phyloP scores from a whole-genome alignment of 2,888 invertebrate genomes.

The Scaptomyza reducta region DNA sequence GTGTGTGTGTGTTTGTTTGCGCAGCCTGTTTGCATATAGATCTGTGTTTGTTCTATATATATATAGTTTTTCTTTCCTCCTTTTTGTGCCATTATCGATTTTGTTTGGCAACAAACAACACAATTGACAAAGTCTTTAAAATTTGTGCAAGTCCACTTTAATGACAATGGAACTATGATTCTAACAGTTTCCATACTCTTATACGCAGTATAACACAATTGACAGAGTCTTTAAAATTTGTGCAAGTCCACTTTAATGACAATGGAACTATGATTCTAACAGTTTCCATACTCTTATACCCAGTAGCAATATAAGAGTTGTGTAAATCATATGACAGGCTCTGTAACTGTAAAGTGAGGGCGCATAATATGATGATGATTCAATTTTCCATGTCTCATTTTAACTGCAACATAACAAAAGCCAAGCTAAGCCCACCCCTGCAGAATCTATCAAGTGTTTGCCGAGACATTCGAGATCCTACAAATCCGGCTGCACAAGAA shows the following conservation, averaged over 20 bases:
- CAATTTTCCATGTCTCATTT: slow-evolving; percentile 1
- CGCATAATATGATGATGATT: slow-evolving; percentile 14
- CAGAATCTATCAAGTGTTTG: slow-evolving; percentile 27
- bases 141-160: slow-evolving; percentile 1
- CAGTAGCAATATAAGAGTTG: not conserved
- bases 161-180: not conserved
- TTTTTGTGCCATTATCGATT: slow-evolving; percentile 51
- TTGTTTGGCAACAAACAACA: slow-evolving; percentile 27
- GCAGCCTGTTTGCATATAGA: slow-evolving; percentile 48
- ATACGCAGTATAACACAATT: slow-evolving; percentile 5
- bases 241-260: slow-evolving; percentile 3
- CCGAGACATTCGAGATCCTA: slow-evolving; percentile 17
- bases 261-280: not conserved
- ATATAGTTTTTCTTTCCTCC: slow-evolving; percentile 18
- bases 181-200: not conserved
- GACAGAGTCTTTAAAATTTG: slow-evolving; percentile 18
- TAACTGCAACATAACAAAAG: not conserved
- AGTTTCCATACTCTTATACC: not conserved
- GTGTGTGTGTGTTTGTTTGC: slow-evolving; percentile 28
- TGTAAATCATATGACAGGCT: not conserved
- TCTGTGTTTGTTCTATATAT: slow-evolving; percentile 39
- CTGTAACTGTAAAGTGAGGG: not conserved
- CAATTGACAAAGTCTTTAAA: slow-evolving; percentile 22
- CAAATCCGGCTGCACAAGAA: slow-evolving; percentile 9
- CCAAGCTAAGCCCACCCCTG: slow-evolving; percentile 38